phyloP scores from a whole-genome alignment of 2,797 vertebrate species.

The Xenentodon cancila region DNA sequence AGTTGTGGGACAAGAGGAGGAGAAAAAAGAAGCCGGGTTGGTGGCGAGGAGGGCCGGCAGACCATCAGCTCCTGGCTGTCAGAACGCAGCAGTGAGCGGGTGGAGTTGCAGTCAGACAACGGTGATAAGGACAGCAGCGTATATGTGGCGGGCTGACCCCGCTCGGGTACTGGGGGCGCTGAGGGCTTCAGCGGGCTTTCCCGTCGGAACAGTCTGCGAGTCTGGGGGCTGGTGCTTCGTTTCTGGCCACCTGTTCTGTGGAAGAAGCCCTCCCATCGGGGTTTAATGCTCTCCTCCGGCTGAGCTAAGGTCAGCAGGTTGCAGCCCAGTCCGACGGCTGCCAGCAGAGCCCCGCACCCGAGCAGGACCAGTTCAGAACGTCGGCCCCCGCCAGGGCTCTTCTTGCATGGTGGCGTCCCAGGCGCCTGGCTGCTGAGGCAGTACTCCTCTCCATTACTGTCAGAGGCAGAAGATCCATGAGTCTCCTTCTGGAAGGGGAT shows the following conservation, averaged over 20 bases:
- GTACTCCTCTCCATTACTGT: slow-evolving; percentile 82
- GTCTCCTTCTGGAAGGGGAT: slow-evolving; percentile 92
- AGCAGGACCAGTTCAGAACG: slow-evolving; percentile 91
- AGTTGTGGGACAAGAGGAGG: slow-evolving; percentile 38
- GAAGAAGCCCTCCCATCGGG: slow-evolving; percentile 91
- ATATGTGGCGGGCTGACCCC: slow-evolving; percentile 80
- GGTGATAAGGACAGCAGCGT: slow-evolving; percentile 94
- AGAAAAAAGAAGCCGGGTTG: slow-evolving; percentile 30
- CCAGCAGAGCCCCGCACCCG: slow-evolving; percentile 91
- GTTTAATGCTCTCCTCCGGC: slow-evolving; percentile 87
- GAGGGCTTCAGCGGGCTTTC: slow-evolving; percentile 79
- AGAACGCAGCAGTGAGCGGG: slow-evolving; percentile 89
- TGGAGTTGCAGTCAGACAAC: slow-evolving; percentile 95
- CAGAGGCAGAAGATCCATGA: slow-evolving; percentile 67
- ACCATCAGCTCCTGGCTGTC: slow-evolving; percentile 94
- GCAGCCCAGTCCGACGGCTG: slow-evolving; percentile 91
- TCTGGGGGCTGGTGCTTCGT: slow-evolving; percentile 88
- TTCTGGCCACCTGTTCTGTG: slow-evolving; percentile 87
- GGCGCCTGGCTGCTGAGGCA: slow-evolving; percentile 84
- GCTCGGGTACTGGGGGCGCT: slow-evolving; percentile 67
- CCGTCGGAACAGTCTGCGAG: slow-evolving; percentile 90
- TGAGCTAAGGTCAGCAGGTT: slow-evolving; percentile 85
- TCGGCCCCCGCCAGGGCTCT: slow-evolving; percentile 84
- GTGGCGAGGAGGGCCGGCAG: slow-evolving; percentile 80
- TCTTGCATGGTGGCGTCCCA: slow-evolving; percentile 88